These are phyloP conservation scores for Dascyllus trimaculatus DNA, from an alignment of 2,113 vertebrate species.

Conservation along the genomic window DNA sequence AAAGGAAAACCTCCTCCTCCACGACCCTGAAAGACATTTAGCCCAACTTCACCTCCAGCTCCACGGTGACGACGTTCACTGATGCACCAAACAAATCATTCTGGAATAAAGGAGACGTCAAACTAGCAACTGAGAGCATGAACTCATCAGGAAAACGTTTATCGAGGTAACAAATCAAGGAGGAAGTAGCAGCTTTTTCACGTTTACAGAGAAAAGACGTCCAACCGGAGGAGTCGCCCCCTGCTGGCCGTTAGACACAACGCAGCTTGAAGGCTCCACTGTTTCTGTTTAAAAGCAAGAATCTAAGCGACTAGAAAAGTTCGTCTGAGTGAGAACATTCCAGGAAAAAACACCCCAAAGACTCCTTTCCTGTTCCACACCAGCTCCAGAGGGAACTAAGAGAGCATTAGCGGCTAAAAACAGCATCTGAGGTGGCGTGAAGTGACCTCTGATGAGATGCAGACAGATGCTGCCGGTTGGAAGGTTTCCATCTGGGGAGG, in stretches of 20 bases:
- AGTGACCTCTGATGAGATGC: conserved; percentile 65
- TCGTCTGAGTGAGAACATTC: conserved; percentile 2
- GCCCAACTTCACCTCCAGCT: too few relatives aligned
- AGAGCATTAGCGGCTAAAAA: conserved; percentile 67
- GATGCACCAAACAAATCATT: too few relatives aligned
- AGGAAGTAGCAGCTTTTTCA: too few relatives aligned
- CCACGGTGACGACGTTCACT: too few relatives aligned
- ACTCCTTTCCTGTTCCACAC: conserved; percentile 26
- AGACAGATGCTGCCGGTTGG: conserved; percentile 71
- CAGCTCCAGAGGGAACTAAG: conserved; percentile 30
- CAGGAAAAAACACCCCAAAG: conserved; percentile 8
- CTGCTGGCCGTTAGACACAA: too few relatives aligned
- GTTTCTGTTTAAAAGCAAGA: conserved; percentile 10
- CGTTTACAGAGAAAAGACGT: too few relatives aligned
- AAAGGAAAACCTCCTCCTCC: too few relatives aligned
- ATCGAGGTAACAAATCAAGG: too few relatives aligned
- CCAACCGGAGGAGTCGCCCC: too few relatives aligned
- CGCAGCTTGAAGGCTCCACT: neutral
- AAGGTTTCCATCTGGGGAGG: conserved; percentile 51
- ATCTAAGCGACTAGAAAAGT: neutral
- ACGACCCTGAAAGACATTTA: neutral
- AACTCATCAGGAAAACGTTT: too few relatives aligned
- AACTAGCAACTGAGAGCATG: too few relatives aligned
- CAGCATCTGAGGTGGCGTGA: conserved; percentile 47
- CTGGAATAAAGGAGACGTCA: too few relatives aligned